Evolutionary conservation across 2,797 vertebrate genomes (phyloP), one percentile per base, ranked within the genome.

Genomic region (Dipus sagitta): DNA sequence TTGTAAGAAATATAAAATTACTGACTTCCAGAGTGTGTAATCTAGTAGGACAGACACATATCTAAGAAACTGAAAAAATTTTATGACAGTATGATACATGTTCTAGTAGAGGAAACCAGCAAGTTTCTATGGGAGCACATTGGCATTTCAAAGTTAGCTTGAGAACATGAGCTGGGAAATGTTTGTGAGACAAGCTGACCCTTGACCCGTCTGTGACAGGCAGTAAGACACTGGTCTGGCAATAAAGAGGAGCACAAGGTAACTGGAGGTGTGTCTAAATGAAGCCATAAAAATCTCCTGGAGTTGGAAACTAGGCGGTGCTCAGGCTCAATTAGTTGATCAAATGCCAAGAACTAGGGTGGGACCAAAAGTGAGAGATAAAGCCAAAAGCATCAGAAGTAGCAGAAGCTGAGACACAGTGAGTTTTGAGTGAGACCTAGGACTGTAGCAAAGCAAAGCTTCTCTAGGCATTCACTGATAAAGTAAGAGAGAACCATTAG

Each of bases 291-390:
- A 90, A 60, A 88, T 85, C 13, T 62, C 62, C 30, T 30, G 38
- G 15, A 54, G 21, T 80, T 88, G 54, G 75, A 93, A 96, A 52
- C 47, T 12, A 38, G 26, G 26, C 76, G 34, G 32, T 94, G 94
- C 72, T 88, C 76, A 93, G 80, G 32, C 86, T 74, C 30, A 78
- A 42, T 68, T 86, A 80, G 47, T 83, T 94, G 86, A 72, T 87
- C 67, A 90, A 28, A 91, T 92, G 91, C 84, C 77, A 96, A 75
- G 93, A 95, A 38, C 86, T 86, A 87, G 79, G 80, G 68, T 65
- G 72, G 38, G 58, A 30, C 11, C 10, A 64, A 64, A 84, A 60
- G 14, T 14, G n/a, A 47, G 67, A 79, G 72, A 80, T 77, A 67
- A 74, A 94, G 62, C 52, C 58, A 74, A 78, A 65, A 34, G 9